A percentile compares a stretch with the other conserved stretches of the same genome.
Conservation (phyloP, 2,113 vertebrate genomes). For the Stictonetta naevosa region DNA sequence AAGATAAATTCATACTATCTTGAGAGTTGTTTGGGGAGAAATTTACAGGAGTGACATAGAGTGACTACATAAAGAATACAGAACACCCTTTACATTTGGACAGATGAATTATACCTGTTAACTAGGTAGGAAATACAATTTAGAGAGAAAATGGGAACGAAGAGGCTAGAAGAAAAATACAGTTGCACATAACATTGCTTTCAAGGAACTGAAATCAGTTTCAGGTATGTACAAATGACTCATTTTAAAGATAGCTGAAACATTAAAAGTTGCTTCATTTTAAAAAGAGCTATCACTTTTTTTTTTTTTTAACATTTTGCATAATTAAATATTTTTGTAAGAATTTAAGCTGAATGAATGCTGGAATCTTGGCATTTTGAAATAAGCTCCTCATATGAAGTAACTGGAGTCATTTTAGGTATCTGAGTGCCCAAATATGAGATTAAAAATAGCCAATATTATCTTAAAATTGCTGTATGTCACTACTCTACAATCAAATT, state of each 20-base stretch:
- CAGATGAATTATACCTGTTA: accelerated
- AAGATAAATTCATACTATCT: background rate
- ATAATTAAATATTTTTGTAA: background rate
- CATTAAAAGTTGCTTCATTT: background rate
- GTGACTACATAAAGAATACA: background rate
- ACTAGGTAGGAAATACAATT: background rate
- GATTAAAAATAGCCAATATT: background rate
- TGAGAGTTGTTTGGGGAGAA: background rate
- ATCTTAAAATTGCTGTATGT: background rate
- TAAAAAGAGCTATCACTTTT: background rate
- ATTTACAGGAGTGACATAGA: background rate
- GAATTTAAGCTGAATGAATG: background rate
- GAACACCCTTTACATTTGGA: background rate
- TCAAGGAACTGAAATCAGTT: background rate
- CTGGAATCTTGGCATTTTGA: background rate
- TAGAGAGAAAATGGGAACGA: background rate
- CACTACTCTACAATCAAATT: background rate
- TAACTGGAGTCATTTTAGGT: no score
- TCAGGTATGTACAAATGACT: background rate
- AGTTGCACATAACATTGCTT: background rate
- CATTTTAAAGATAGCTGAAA: background rate
- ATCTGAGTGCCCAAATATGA: background rate
- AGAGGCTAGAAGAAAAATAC: background rate
- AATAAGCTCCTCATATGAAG: background rate
- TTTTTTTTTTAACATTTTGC: no score